phyloP scores from a whole-genome alignment of 2,797 vertebrate genomes.

The Hyperoplus lanceolatus region DNA sequence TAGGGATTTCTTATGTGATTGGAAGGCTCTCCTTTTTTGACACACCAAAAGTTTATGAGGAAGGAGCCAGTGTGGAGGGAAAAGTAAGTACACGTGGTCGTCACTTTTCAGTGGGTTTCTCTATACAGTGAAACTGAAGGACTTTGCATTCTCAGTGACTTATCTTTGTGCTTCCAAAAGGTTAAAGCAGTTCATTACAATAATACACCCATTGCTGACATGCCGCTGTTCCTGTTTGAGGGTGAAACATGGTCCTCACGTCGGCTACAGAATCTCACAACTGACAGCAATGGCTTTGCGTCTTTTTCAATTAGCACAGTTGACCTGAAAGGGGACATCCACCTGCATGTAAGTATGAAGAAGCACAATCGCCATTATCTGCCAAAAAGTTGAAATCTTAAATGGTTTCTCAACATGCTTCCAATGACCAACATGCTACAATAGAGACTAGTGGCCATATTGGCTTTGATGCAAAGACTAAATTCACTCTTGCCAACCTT shows the following conservation, averaged over 20 bases:
- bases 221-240: conserved; percentile 51
- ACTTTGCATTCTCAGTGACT: background rate
- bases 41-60: conserved; percentile 61
- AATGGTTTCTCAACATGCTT: background rate
- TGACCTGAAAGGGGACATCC: background rate
- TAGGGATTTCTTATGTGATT: conserved; percentile 24
- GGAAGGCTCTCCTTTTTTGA: conserved; percentile 70
- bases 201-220: conserved; percentile 48
- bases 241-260: background rate
- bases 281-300: conserved; percentile 70
- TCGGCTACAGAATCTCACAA: conserved; percentile 64
- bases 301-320: conserved; percentile 68
- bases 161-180: conserved; percentile 38
- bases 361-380: too few species aligned
- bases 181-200: conserved; percentile 62
- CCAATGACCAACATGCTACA: too few species aligned
- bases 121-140: background rate
- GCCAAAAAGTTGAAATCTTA: background rate
- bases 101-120: background rate
- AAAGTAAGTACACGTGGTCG: conserved; percentile 55
- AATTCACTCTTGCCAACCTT: too few species aligned
- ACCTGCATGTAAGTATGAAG: background rate
- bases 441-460: too few species aligned
- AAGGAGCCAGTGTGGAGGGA: conserved; percentile 59
- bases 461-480: too few species aligned